Evolutionary conservation across 2,888 invertebrate species (phyloP).

Genomic region (Pteria penguin): DNA sequence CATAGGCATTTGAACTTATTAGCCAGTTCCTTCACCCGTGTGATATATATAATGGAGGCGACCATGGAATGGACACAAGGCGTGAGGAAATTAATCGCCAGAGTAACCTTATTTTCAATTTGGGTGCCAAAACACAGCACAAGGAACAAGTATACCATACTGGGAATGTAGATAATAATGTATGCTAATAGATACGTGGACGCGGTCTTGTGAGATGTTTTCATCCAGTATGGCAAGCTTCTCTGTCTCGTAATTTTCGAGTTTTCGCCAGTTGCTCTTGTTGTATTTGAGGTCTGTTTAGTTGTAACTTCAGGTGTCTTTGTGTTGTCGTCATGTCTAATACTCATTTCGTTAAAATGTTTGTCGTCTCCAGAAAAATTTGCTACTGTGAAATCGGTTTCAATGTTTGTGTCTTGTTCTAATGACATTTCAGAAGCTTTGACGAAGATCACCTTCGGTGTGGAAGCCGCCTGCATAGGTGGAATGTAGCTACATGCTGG

Average conservation of each 20-base stretch:
- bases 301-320: no score
- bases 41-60: background rate
- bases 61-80: background rate
- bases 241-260: background rate
- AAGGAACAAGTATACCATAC: background rate
- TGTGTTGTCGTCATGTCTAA: no score
- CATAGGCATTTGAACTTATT: no score
- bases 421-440: no score
- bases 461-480: no score
- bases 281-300: no score
- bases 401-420: no score
- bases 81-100: background rate
- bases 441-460: no score
- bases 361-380: no score
- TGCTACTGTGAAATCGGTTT: no score
- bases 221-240: background rate
- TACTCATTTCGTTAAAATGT: no score
- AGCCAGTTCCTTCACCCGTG: background rate
- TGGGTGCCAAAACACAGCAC: background rate
- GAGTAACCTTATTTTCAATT: background rate
- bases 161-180: background rate
- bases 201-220: background rate
- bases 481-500: no score
- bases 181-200: background rate
- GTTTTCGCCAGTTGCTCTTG: background rate